Evolutionary conservation across 2,797 vertebrate genomes (phyloP).

Genomic region (Pteronotus mesoamericanus): DNA sequence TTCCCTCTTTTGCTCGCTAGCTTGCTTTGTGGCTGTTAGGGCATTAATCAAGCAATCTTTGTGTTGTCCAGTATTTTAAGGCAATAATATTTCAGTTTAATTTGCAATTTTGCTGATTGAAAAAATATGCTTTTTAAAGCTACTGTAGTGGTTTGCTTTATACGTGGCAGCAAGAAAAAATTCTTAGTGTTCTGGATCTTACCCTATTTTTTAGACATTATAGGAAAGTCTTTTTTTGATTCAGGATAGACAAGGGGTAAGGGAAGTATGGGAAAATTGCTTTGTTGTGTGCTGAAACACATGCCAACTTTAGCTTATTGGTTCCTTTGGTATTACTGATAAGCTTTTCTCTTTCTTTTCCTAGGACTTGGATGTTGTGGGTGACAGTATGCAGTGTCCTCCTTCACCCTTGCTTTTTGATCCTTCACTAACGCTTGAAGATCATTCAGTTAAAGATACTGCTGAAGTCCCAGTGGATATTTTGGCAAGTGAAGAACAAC

Average conservation of each 20-base stretch:
- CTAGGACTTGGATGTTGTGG: constrained; percentile 96
- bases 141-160: neutral
- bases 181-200: neutral
- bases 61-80: neutral
- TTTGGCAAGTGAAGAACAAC: constrained; percentile 84
- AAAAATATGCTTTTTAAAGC: neutral
- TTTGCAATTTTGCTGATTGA: neutral
- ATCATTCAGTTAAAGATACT: constrained; percentile 89
- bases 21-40: neutral
- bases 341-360: constrained; percentile 38
- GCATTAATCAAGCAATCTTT: neutral
- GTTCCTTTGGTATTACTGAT: neutral
- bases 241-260: neutral
- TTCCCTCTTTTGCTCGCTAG: neutral
- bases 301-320: neutral
- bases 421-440: constrained; percentile 89
- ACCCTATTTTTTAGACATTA: neutral
- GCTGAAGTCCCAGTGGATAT: constrained; percentile 90
- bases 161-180: neutral
- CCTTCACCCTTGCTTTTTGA: constrained; percentile 96
- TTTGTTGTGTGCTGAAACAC: neutral
- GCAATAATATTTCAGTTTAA: neutral
- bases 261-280: neutral
- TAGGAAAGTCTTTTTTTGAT: neutral
- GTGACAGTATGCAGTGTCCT: constrained; percentile 93